These are phyloP conservation scores for Macropodus opercularis DNA, from an alignment of 2,797 vertebrate species.

Conservation along the genomic window DNA sequence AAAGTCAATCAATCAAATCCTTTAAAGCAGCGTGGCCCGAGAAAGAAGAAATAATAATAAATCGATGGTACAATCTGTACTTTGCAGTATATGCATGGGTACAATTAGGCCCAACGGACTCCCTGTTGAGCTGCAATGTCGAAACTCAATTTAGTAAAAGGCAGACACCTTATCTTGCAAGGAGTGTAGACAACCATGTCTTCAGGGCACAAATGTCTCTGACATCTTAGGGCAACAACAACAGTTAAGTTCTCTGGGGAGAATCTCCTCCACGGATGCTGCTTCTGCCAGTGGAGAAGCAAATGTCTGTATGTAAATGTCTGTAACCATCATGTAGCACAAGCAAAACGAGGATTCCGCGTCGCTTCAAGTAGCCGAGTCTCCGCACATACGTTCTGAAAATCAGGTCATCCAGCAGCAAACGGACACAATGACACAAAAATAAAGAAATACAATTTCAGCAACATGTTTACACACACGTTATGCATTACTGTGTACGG, in stretches of 20 bases:
- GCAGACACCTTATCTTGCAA: slow-evolving; percentile 18
- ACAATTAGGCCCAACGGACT: slow-evolving; percentile 23
- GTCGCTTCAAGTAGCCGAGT: slow-evolving; percentile 44
- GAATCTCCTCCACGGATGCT: slow-evolving; percentile 39
- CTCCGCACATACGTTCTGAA: too few relatives aligned
- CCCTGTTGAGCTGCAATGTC: slow-evolving; percentile 18
- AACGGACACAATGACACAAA: neutral
- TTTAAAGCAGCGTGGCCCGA: slow-evolving; percentile 38
- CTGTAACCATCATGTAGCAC: slow-evolving; percentile 46
- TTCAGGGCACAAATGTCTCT: slow-evolving; percentile 42
- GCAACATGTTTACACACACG: neutral
- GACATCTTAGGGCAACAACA: slow-evolving; percentile 36
- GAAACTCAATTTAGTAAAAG: slow-evolving; percentile 36
- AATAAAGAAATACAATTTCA: too few relatives aligned
- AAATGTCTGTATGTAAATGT: slow-evolving; percentile 24
- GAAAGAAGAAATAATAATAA: slow-evolving; percentile 26
- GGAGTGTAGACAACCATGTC: slow-evolving; percentile 10
- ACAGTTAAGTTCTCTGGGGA: slow-evolving; percentile 50
- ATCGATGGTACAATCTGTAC: slow-evolving; percentile 33
- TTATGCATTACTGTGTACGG: too few relatives aligned
- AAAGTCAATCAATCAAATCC: slow-evolving; percentile 57
- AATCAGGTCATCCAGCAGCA: slow-evolving; percentile 13
- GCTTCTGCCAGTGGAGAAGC: slow-evolving; percentile 37
- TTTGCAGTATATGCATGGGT: slow-evolving; percentile 19
- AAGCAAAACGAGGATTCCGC: slow-evolving; percentile 43